A percentile compares a stretch with the other conserved stretches of the same genome.
These are phyloP conservation scores for Quadriops clusia DNA, from an alignment of 2,888 invertebrate genomes.

Conservation along the genomic window DNA sequence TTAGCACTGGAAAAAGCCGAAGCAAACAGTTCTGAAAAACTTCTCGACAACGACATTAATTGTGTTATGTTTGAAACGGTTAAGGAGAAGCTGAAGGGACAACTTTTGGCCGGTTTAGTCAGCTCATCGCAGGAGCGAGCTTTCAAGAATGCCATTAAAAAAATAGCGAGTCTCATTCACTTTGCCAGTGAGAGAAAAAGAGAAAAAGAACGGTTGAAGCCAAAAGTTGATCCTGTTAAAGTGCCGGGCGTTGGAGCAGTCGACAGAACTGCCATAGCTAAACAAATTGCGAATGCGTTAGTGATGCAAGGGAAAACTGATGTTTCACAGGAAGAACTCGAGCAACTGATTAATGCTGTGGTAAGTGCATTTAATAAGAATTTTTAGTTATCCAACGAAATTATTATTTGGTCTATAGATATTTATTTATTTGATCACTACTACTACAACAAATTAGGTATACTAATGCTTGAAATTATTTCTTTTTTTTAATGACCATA, in stretches of 20 bases:
- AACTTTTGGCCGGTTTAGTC: slow-evolving; percentile 51
- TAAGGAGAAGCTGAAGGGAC: slow-evolving; percentile 75
- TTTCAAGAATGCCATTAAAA: slow-evolving; percentile 61
- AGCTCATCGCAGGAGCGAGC: slow-evolving; percentile 53
- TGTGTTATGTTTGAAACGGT: slow-evolving; percentile 72
- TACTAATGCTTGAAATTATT: not conserved
- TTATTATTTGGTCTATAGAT: no score
- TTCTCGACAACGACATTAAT: slow-evolving; percentile 59
- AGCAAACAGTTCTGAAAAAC: slow-evolving; percentile 62
- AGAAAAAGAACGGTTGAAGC: slow-evolving; percentile 29
- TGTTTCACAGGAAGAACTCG: slow-evolving; percentile 66
- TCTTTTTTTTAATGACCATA: slow-evolving; percentile 4
- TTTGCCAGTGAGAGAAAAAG: slow-evolving; percentile 44
- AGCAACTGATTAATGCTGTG: slow-evolving; percentile 68
- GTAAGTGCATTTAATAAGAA: slow-evolving; percentile 38
- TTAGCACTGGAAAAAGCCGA: slow-evolving; percentile 63
- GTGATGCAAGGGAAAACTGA: slow-evolving; percentile 70
- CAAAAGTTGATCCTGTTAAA: slow-evolving; percentile 38
- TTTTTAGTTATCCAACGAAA: slow-evolving; percentile 33
- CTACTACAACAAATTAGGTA: not conserved
- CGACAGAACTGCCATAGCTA: slow-evolving; percentile 68
- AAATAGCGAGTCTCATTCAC: slow-evolving; percentile 63
- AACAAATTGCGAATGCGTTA: slow-evolving; percentile 69
- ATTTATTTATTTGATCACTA: not conserved
- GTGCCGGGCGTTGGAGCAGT: slow-evolving; percentile 61